phyloP scores from a whole-genome alignment of 64 coral and sea anemone genomes.

The Exaiptasia diaphana region DNA sequence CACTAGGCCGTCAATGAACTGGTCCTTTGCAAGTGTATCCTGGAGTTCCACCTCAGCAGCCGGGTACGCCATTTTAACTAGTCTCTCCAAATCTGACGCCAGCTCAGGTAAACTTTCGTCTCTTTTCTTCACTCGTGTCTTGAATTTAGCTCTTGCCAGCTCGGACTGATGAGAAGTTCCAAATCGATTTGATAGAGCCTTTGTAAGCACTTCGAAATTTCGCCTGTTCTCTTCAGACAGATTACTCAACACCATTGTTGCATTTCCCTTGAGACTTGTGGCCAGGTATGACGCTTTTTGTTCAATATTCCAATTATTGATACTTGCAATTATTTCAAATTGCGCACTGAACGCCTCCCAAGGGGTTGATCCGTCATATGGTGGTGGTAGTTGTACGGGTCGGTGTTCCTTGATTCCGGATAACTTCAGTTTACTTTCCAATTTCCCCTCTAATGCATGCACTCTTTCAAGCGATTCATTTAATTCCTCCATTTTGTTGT shows the following conservation, averaged over 20 bases:
- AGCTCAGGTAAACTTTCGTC: slow-evolving; percentile 15
- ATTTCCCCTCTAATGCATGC: too few species aligned
- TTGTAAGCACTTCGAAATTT: slow-evolving; percentile 5
- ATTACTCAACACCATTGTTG: slow-evolving; percentile 21
- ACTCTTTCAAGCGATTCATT: too few species aligned
- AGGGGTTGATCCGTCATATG: neutral
- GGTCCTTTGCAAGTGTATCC: slow-evolving; percentile 52
- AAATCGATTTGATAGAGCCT: slow-evolving; percentile 16
- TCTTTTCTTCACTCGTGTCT: neutral
- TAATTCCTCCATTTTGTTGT: too few species aligned
- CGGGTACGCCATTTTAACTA: slow-evolving; percentile 15
- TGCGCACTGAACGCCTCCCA: neutral
- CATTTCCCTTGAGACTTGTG: slow-evolving; percentile 39
- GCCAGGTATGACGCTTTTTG: slow-evolving; percentile 6
- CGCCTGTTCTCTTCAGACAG: neutral
- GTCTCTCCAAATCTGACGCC: neutral
- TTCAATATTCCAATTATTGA: neutral
- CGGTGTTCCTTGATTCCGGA: too few species aligned
- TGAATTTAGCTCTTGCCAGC: slow-evolving; percentile 2
- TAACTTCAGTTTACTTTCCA: too few species aligned
- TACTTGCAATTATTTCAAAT: neutral
- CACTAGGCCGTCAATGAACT: slow-evolving; percentile 51
- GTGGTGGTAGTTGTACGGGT: slow-evolving; percentile 21
- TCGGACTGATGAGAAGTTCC: neutral
- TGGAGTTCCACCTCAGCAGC: slow-evolving; percentile 18